Conservation (phyloP, 2,888 invertebrate genomes). For the Sesia bembeciformis region DNA sequence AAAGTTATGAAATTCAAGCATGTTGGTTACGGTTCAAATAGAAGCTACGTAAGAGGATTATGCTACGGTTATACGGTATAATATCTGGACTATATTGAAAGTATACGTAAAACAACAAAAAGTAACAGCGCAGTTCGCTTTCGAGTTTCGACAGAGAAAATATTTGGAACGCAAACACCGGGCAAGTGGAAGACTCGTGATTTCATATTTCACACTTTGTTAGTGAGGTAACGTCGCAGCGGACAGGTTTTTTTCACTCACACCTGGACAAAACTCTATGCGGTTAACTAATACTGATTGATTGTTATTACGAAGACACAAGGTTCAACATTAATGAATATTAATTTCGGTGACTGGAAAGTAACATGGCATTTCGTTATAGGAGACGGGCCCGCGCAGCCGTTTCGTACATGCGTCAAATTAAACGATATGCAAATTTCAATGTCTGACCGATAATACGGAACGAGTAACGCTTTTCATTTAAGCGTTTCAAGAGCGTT, state of each 20-base stretch:
- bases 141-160: slow-evolving; percentile 58
- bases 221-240: slow-evolving; percentile 53
- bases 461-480: slow-evolving; percentile 42
- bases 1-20: neutral
- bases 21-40: slow-evolving; percentile 1
- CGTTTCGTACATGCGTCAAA: slow-evolving; percentile 40
- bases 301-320: slow-evolving; percentile 14
- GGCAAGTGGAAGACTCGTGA: slow-evolving; percentile 66
- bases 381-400: slow-evolving; percentile 11
- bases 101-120: neutral
- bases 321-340: slow-evolving; percentile 15
- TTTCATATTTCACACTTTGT: slow-evolving; percentile 73
- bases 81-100: neutral
- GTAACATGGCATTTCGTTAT: neutral
- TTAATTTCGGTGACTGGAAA: neutral
- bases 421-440: slow-evolving; percentile 62
- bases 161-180: slow-evolving; percentile 69
- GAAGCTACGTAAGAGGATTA: slow-evolving; percentile 13
- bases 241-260: slow-evolving; percentile 58
- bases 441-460: slow-evolving; percentile 37
- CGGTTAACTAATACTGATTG: neutral
- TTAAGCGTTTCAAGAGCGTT: slow-evolving; percentile 45
- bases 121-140: slow-evolving; percentile 33
- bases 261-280: slow-evolving; percentile 4
- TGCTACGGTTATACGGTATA: neutral